Evolutionary conservation across 2,797 vertebrate species (phyloP), one percentile per base, ranked within the genome.

Genomic region (Microctenopoma steveboyesi): DNA sequence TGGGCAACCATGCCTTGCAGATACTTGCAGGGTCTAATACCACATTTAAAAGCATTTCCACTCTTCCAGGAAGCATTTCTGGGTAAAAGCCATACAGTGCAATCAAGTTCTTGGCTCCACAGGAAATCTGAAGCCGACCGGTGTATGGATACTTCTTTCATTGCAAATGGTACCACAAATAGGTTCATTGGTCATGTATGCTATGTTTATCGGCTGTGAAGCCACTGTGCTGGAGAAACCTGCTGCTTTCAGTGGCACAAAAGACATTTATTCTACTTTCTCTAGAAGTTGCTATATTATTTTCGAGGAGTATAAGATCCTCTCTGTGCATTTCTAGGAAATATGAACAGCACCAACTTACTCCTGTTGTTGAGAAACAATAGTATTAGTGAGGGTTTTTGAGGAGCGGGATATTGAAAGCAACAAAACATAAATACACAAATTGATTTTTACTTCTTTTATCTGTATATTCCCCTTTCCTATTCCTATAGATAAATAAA

Each of bases 31-130:
- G 47, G 40, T 75, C 56, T 69, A 54, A 68, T 55, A 64, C 69
- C 40, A 35, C 39, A 30, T 79, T 75, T 52, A 57, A 81, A 79
- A 74, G 68, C 60, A 48, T 74, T 70, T 70, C 35, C 42, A 50
- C 22, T 57, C 59, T 50, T 60, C 14, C 43, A 66, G 46, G 50
- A 62, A 74, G 47, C 28, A 50, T 39, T 57, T 72, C 49, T 64
- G 52, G 50, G 52, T 43, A 55, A 64, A 62, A 64, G 33, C 40
- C 59, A 56, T 37, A 43, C 64, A 47, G 30, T 25, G 47, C 50
- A 67, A 67, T 78, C 45, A 76, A 10, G 9, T 62, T 47, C 39
- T 42, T 52, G 6, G 62, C 71, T 74, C 63, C 18, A 62, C 64
- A 51, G 78, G 69, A 67, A 66, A 64, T 60, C 37, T 76, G 27